Base-by-base conservation (phyloP, 92 coral and sea anemone genomes). In the Pocillopora meandrina region DNA sequence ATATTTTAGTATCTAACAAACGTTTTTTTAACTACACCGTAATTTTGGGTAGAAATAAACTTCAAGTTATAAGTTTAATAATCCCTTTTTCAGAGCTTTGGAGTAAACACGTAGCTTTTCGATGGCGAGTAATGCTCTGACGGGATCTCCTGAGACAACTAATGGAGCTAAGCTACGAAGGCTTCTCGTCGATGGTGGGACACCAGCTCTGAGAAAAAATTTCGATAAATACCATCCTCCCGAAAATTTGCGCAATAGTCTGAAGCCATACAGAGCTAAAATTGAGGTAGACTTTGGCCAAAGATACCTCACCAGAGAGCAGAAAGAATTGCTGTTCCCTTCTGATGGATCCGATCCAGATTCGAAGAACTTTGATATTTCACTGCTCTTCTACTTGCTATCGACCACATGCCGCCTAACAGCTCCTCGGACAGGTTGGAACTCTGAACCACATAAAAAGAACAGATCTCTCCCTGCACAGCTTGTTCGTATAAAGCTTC, bases 351-450 rank as follows among this genome's bases (percentile, higher is more conserved):
- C 82, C 61, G 56, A 20, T 9, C 93, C 93, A 18, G 84, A 79
- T n/a, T 90, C 91, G 16, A 85, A 71, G 57, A 72, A 69, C 12
- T 90, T 81, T 71, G 92, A 90, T 21, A 71, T 90, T 34, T 80
- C 90, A 56, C 75, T 90, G 47, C 87, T 90, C 58, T 75, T 82
- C 69, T 84, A 81, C 23, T 79, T 90, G 35, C 87, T 90, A 33
- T 70, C 90, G 35, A 85, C 81, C 74, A 90, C 86, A 65, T 90
- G 93, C n/a, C n/a, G n/a, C n/a, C n/a, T n/a, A n/a, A n/a, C n/a
- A n/a, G n/a, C n/a, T n/a, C n/a, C n/a, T n/a, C n/a, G n/a, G n/a
- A n/a, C n/a, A n/a, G n/a, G n/a, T n/a, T n/a, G n/a, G n/a, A n/a
- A n/a, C n/a, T n/a, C n/a, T n/a, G n/a, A n/a, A n/a, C n/a, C n/a